These are phyloP conservation scores for Campylorhamphus procurvoides DNA, from an alignment of 2,113 vertebrate species.

Conservation along the genomic window DNA sequence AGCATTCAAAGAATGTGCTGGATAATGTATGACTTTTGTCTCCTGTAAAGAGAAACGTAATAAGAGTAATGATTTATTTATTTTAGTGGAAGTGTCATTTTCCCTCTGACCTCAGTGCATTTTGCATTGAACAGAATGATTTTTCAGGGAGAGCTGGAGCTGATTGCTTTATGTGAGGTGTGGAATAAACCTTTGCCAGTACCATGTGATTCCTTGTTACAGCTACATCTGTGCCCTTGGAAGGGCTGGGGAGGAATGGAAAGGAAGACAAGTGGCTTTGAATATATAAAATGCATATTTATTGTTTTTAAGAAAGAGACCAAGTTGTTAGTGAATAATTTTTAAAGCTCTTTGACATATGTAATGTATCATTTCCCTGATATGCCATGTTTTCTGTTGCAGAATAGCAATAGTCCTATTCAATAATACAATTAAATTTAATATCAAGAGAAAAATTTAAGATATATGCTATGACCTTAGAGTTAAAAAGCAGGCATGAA, in stretches of 20 bases:
- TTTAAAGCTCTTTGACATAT: neutral
- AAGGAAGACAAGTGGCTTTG: neutral
- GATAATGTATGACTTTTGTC: neutral
- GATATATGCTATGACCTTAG: accelerated
- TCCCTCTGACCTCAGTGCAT: neutral
- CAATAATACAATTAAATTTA: neutral
- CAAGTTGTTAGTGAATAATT: neutral
- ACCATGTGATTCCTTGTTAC: neutral
- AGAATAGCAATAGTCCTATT: neutral
- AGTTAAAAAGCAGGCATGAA: neutral
- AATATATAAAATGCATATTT: neutral
- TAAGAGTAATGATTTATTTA: constrained; percentile 34
- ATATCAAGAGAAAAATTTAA: neutral
- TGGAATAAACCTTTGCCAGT: neutral
- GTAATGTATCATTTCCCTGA: neutral
- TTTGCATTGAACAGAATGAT: neutral
- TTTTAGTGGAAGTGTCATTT: neutral
- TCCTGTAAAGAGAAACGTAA: neutral
- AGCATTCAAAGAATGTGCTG: constrained; percentile 8
- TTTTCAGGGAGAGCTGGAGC: neutral
- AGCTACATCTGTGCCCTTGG: neutral
- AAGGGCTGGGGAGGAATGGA: neutral
- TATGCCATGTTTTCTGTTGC: neutral
- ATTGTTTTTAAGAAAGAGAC: neutral
- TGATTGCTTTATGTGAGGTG: neutral